phyloP scores from a whole-genome alignment of 2,113 vertebrate species.

The Trichechus manatus region DNA sequence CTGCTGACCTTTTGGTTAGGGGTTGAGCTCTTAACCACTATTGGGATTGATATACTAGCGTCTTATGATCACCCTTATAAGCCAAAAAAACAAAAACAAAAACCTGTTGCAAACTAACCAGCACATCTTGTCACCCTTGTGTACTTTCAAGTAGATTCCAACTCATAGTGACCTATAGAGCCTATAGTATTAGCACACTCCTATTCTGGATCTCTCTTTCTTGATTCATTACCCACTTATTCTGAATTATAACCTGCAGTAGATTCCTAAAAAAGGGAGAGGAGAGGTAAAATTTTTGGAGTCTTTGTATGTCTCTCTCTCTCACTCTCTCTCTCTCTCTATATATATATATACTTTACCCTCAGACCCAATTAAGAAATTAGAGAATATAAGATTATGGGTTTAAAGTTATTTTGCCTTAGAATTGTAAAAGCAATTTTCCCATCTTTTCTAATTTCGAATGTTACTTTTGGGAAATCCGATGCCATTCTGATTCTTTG shows the following conservation, averaged over 20 bases:
- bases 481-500: not conserved
- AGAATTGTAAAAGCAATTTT: slow-evolving; percentile 48
- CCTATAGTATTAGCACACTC: not conserved
- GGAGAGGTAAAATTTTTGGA: not conserved
- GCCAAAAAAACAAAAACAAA: too few relatives aligned
- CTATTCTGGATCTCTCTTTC: not conserved
- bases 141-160: not conserved
- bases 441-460: not conserved
- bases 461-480: not conserved
- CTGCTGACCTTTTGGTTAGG: too few relatives aligned
- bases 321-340: too few relatives aligned
- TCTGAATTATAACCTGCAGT: slow-evolving; percentile 3
- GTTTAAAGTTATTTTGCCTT: slow-evolving; percentile 7
- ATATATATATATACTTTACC: not conserved
- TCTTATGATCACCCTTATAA: slow-evolving; percentile 91
- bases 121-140: not conserved
- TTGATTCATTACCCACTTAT: not conserved
- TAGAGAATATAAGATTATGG: not conserved
- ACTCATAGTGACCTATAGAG: too few relatives aligned
- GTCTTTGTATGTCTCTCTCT: not conserved
- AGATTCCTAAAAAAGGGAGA: not conserved
- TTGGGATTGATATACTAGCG: slow-evolving; percentile 93
- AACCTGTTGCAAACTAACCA: not conserved
- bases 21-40: slow-evolving; percentile 17
- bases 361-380: not conserved